Conservation (phyloP, 2,888 invertebrate species). For the Acanthococcus lagerstroemiae region DNA sequence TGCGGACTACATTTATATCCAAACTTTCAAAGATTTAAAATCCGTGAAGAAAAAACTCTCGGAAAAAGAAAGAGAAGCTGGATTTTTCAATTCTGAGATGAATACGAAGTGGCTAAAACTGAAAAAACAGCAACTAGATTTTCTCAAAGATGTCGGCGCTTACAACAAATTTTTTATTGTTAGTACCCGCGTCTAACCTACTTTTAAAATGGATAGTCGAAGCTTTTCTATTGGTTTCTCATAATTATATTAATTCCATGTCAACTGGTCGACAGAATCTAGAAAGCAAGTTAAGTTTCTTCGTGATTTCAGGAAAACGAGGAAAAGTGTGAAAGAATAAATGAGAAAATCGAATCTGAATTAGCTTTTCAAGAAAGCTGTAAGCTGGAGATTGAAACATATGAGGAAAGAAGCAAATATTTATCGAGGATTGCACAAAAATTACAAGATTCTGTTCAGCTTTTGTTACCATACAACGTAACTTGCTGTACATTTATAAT, state of each 20-base stretch:
- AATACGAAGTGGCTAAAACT: slow-evolving; percentile 21
- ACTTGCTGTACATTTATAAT: neutral
- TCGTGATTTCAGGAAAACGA: slow-evolving; percentile 4
- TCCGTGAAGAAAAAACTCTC: neutral
- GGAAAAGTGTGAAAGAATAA: slow-evolving; percentile 1
- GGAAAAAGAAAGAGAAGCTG: slow-evolving; percentile 21
- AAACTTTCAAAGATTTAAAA: slow-evolving; percentile 3
- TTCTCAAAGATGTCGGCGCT: neutral
- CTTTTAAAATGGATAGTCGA: neutral
- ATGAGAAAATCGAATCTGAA: neutral
- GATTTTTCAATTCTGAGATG: slow-evolving; percentile 15
- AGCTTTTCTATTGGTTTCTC: neutral
- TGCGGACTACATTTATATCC: slow-evolving; percentile 5
- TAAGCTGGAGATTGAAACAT: neutral
- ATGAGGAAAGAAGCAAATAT: neutral
- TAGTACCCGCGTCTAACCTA: neutral
- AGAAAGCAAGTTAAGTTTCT: neutral
- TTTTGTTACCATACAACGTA: slow-evolving; percentile 6
- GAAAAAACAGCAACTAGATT: slow-evolving; percentile 2
- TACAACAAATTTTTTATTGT: slow-evolving; percentile 6
- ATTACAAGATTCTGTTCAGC: neutral
- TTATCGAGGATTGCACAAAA: neutral
- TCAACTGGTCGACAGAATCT: neutral
- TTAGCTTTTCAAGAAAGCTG: neutral
- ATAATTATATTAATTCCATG: too few relatives aligned